Conservation (phyloP, 1,140 invertebrate species). For the Meloidogyne floridensis region DNA sequence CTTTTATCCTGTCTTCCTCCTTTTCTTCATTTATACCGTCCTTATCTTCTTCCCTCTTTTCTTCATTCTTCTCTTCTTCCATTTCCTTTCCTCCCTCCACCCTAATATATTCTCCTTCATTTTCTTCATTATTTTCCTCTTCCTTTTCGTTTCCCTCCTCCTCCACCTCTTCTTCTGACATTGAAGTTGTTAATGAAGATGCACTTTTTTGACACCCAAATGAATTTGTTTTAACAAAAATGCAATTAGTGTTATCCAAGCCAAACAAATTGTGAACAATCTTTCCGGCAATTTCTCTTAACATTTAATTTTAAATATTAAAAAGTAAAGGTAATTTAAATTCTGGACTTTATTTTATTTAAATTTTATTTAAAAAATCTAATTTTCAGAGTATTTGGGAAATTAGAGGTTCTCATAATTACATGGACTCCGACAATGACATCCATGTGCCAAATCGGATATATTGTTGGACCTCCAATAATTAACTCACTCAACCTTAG, state of each 20-base stretch:
- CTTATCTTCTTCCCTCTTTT: too few relatives aligned
- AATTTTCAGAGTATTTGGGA: too few relatives aligned
- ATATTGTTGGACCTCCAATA: too few relatives aligned
- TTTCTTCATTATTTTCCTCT: neutral
- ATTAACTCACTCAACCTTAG: too few relatives aligned
- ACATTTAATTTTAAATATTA: neutral
- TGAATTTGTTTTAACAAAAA: neutral
- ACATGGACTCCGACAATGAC: too few relatives aligned
- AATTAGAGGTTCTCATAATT: too few relatives aligned
- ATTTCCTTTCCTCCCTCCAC: neutral
- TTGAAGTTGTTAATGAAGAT: neutral
- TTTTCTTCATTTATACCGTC: neutral
- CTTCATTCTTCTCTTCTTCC: neutral
- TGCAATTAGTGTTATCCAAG: neutral
- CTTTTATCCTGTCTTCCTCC: neutral
- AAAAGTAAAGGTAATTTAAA: too few relatives aligned
- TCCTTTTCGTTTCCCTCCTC: neutral
- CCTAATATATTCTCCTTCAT: neutral
- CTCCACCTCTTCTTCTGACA: neutral
- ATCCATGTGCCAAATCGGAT: too few relatives aligned
- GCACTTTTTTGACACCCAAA: neutral
- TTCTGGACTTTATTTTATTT: too few relatives aligned
- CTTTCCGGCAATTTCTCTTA: neutral
- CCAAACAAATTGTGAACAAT: slow-evolving; percentile 3
- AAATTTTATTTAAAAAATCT: too few relatives aligned